These are phyloP conservation scores for Tethea ocularis DNA, from an alignment of 2,888 invertebrate species.

Conservation along the genomic window DNA sequence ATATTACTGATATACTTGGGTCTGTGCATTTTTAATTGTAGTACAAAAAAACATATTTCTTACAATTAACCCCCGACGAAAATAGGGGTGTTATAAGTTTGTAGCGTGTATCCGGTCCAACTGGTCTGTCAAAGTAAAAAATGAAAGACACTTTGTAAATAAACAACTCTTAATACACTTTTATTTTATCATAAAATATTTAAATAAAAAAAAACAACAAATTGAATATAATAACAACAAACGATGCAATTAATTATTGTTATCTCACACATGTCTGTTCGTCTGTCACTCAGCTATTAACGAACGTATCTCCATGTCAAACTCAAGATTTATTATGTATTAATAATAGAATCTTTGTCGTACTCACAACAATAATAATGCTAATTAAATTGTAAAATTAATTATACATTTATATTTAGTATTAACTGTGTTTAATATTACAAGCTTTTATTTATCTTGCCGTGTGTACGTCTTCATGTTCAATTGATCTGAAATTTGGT, in stretches of 20 bases:
- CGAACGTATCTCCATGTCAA: conserved; percentile 34
- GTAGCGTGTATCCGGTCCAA: too few species aligned
- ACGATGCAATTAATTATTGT: conserved; percentile 41
- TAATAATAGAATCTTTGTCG: conserved; percentile 26
- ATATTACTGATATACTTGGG: too few species aligned
- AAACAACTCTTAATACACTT: neutral
- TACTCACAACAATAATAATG: conserved; percentile 15
- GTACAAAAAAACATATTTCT: too few species aligned
- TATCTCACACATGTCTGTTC: conserved; percentile 35
- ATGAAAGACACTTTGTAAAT: too few species aligned
- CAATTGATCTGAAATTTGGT: too few species aligned
- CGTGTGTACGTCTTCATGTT: too few species aligned
- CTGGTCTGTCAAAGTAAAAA: too few species aligned
- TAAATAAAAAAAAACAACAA: conserved; percentile 16
- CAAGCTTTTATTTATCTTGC: too few species aligned
- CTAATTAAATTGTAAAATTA: conserved; percentile 1
- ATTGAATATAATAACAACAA: conserved; percentile 37
- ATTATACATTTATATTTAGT: neutral
- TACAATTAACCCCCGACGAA: too few species aligned
- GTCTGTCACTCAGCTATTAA: conserved; percentile 25
- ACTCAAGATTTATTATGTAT: conserved; percentile 33
- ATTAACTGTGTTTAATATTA: too few species aligned
- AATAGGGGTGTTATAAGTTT: too few species aligned
- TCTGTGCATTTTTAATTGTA: too few species aligned
- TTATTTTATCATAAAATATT: neutral